phyloP scores from a whole-genome alignment of 30 jellyfish, hydroid and myxozoan genomes.

The Clytia hemisphaerica region DNA sequence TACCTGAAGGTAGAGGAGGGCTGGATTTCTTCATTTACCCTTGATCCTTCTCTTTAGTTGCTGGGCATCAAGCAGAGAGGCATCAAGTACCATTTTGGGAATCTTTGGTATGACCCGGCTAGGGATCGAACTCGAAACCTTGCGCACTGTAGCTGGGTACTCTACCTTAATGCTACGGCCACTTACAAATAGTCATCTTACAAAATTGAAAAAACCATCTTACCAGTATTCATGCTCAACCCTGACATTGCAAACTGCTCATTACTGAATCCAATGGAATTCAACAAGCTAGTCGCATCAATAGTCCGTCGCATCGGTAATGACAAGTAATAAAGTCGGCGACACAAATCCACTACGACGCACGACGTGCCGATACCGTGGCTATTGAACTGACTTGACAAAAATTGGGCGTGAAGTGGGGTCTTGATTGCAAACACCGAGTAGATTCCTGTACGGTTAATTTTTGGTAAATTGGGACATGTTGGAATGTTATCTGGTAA shows the following conservation, averaged over 20 bases:
- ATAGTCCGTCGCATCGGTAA: conserved; percentile 9
- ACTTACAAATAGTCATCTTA: too few species aligned
- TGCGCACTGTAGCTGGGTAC: too few species aligned
- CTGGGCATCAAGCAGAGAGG: too few species aligned
- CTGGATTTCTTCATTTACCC: too few species aligned
- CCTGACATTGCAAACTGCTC: conserved; percentile 10
- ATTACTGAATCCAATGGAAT: background rate
- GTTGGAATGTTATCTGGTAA: conserved; percentile 8
- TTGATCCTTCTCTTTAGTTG: too few species aligned
- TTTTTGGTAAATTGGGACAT: conserved; percentile 18
- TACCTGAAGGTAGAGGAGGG: too few species aligned
- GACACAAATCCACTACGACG: conserved; percentile 19
- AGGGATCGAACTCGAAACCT: too few species aligned
- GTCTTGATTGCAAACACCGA: background rate
- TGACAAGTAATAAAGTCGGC: conserved; percentile 10
- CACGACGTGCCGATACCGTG: conserved; percentile 7
- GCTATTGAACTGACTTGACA: background rate
- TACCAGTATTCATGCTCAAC: conserved; percentile 4
- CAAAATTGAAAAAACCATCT: conserved; percentile 3
- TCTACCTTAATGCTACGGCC: too few species aligned
- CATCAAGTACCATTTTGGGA: too few species aligned
- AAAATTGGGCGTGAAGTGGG: conserved; percentile 4
- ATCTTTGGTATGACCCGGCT: too few species aligned
- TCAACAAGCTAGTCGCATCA: conserved; percentile 6
- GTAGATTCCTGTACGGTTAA: background rate